Evolutionary conservation across 2,113 vertebrate species (phyloP).

Genomic region (Ramphastos sulfuratus): DNA sequence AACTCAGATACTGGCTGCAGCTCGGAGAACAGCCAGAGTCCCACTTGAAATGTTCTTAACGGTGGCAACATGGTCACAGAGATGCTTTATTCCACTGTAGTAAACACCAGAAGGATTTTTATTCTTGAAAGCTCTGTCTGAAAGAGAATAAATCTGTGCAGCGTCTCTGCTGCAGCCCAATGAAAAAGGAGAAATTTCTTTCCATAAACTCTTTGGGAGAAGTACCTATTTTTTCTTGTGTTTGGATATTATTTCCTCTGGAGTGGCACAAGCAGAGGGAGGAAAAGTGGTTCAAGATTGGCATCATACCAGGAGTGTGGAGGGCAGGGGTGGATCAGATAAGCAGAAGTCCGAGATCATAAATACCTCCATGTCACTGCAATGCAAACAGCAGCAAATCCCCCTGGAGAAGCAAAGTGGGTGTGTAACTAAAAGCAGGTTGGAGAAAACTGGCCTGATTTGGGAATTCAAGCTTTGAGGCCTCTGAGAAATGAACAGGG

Average conservation of each 20-base stretch:
- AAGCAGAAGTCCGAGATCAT: slow-evolving; percentile 10
- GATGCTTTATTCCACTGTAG: neutral
- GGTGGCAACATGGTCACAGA: neutral
- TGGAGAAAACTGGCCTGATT: neutral
- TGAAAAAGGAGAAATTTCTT: neutral
- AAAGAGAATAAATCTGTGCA: neutral
- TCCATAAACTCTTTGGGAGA: neutral
- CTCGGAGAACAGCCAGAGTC: neutral
- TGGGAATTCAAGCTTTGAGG: neutral
- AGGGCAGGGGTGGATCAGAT: slow-evolving; percentile 47
- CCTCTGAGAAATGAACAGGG: neutral
- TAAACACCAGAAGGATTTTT: neutral
- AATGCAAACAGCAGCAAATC: slow-evolving; percentile 3
- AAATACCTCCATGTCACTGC: slow-evolving; percentile 22
- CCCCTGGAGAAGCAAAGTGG: neutral
- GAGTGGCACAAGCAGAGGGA: neutral
- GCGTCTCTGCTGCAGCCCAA: neutral
- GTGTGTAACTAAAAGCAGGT: neutral
- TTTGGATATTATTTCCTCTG: neutral
- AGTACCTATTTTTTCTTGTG: neutral
- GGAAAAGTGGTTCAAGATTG: neutral
- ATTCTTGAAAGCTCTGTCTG: neutral
- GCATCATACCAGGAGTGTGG: neutral
- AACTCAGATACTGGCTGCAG: slow-evolving; percentile 8
- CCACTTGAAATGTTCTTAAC: neutral